A percentile compares a stretch with the other conserved stretches of the same genome.
These are phyloP conservation scores for Dolomedes plantarius DNA, from an alignment of 2,888 invertebrate species.

Conservation along the genomic window DNA sequence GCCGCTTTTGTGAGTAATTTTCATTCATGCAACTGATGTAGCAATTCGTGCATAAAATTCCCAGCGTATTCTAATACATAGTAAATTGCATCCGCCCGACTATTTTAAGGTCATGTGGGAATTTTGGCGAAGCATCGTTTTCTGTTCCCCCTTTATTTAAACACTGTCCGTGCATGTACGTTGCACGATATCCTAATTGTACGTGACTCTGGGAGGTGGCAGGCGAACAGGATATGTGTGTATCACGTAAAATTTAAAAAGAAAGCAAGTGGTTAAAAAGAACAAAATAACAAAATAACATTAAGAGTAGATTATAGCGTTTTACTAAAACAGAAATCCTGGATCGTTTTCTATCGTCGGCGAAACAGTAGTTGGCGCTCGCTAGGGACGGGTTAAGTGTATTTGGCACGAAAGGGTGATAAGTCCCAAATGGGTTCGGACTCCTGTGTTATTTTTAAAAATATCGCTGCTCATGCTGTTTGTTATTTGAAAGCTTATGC, in stretches of 20 bases:
- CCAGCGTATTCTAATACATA: conserved; percentile 7
- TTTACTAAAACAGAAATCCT: background rate
- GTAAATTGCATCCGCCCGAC: conserved; percentile 20
- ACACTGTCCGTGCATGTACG: conserved; percentile 1
- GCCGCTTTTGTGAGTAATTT: conserved; percentile 13
- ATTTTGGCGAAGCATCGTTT: conserved; percentile 11
- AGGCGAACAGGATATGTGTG: conserved; percentile 1
- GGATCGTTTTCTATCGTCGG: background rate
- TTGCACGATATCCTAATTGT: background rate
- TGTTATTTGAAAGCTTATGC: too few relatives aligned
- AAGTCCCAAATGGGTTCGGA: too few relatives aligned
- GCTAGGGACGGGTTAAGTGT: background rate
- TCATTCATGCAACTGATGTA: background rate
- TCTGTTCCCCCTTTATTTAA: conserved; percentile 26
- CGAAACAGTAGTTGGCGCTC: background rate
- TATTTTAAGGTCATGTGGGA: conserved; percentile 11
- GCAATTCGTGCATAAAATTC: conserved; percentile 34
- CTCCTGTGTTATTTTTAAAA: too few relatives aligned
- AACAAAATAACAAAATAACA: background rate
- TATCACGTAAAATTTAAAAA: conserved; percentile 6
- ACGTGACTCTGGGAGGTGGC: background rate
- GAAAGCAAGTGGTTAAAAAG: too few relatives aligned
- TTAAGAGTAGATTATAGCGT: background rate
- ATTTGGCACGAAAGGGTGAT: background rate
- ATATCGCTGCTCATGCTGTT: too few relatives aligned